phyloP scores from a whole-genome alignment of 1,140 invertebrate species.

The Diabrotica undecimpunctata region DNA sequence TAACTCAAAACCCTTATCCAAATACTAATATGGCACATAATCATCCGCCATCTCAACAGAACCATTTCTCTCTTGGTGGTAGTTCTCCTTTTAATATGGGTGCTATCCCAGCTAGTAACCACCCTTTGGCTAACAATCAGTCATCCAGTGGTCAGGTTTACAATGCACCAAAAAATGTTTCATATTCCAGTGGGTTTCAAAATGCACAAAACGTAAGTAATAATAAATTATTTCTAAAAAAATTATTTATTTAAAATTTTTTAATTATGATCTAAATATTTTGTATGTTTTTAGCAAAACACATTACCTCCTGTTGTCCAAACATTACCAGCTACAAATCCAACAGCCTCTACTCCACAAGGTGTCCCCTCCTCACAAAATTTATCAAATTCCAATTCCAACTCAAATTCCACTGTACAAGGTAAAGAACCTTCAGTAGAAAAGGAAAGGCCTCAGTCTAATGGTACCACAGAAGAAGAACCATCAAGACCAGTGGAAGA shows the following conservation, averaged over 20 bases:
- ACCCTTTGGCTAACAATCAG: conserved; percentile 32
- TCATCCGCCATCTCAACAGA: conserved; percentile 28
- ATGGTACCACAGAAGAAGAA: conserved; percentile 31
- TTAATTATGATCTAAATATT: no score
- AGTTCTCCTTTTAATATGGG: conserved; percentile 25
- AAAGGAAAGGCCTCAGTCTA: conserved; percentile 30
- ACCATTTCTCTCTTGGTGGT: conserved; percentile 34
- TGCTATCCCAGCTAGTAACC: conserved; percentile 31
- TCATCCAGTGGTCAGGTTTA: conserved; percentile 18
- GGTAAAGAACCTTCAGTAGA: conserved; percentile 8
- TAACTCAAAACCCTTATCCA: conserved; percentile 36
- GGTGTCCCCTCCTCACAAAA: conserved; percentile 5
- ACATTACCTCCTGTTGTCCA: conserved; percentile 27
- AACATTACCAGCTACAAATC: conserved; percentile 19
- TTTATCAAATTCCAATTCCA: background rate
- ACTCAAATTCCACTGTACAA: conserved; percentile 8
- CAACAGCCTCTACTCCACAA: conserved; percentile 2
- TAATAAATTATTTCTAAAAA: no score
- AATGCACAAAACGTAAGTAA: conserved; percentile 27
- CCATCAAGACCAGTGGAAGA: conserved; percentile 19
- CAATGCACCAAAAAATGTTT: conserved; percentile 24
- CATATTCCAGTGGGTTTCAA: conserved; percentile 31
- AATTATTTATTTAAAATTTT: background rate
- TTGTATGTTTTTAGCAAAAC: conserved; percentile 24
- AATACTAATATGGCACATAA: conserved; percentile 28